These are phyloP conservation scores for Colletes collaris DNA, from an alignment of 2,888 invertebrate species.

Conservation along the genomic window DNA sequence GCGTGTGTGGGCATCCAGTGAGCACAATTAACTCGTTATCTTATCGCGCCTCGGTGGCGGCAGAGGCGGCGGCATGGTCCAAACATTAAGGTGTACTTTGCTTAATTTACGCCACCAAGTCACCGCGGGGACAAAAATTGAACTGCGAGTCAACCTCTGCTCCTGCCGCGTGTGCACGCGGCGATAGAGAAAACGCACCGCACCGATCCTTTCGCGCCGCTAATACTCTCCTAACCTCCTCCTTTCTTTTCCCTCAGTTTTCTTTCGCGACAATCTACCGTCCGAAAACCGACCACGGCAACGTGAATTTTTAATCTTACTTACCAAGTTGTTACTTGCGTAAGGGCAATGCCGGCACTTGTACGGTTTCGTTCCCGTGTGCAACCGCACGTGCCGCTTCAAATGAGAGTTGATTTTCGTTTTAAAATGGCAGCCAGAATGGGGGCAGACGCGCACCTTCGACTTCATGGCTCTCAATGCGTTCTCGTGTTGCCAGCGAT, in stretches of 20 bases:
- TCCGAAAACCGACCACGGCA: no score
- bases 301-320: constrained; percentile 19
- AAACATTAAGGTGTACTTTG: constrained; percentile 82
- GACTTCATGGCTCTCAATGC: constrained; percentile 38
- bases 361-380: constrained; percentile 93
- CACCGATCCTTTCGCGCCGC: background rate
- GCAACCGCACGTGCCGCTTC: constrained; percentile 90
- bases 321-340: constrained; percentile 91
- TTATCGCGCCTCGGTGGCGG: constrained; percentile 80
- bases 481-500: constrained; percentile 71
- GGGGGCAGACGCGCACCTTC: constrained; percentile 68
- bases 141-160: constrained; percentile 44
- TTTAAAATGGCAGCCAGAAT: constrained; percentile 87
- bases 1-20: constrained; percentile 82
- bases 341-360: constrained; percentile 92
- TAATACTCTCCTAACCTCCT: background rate
- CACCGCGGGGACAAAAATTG: constrained; percentile 68
- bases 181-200: background rate
- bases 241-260: no score
- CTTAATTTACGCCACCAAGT: constrained; percentile 81
- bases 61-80: constrained; percentile 73
- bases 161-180: constrained; percentile 4
- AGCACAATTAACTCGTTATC: constrained; percentile 83
- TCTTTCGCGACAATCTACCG: background rate
- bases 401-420: constrained; percentile 88